Evolutionary conservation across 92 coral and sea anemone species (phyloP).

Genomic region (Virgularia gustaviana): DNA sequence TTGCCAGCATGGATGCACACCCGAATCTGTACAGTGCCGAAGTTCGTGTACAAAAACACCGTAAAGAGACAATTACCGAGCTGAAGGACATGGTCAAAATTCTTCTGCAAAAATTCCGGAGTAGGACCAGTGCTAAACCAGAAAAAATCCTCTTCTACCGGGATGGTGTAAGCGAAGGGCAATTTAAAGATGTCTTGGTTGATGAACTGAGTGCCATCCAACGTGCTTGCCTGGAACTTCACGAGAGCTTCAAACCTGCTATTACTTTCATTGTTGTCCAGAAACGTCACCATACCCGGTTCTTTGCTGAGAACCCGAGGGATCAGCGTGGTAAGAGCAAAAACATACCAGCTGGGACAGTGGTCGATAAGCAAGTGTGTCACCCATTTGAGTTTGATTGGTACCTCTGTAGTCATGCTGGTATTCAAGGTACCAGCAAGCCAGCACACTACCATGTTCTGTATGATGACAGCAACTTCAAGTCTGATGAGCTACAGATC

Average conservation of each 20-base stretch:
- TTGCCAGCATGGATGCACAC: conserved; percentile 97
- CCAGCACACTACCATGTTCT: conserved; percentile 92
- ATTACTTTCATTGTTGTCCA: conserved; percentile 89
- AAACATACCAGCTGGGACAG: conserved; percentile 87
- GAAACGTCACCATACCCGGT: conserved; percentile 86
- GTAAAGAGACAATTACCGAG: conserved; percentile 89
- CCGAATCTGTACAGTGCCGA: conserved; percentile 94
- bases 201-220: conserved; percentile 83
- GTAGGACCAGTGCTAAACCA: conserved; percentile 61
- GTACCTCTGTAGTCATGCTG: conserved; percentile 88
- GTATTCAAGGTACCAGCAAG: conserved; percentile 96
- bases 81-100: conserved; percentile 91
- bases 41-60: conserved; percentile 87
- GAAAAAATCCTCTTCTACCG: conserved; percentile 80
- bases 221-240: conserved; percentile 81
- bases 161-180: conserved; percentile 97
- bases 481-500: conserved; percentile 71
- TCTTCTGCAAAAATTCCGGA: conserved; percentile 74
- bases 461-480: conserved; percentile 80
- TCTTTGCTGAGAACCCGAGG: conserved; percentile 60
- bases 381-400: conserved; percentile 92
- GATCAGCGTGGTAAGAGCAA: conserved; percentile 70
- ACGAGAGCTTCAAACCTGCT: conserved; percentile 63
- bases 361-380: conserved; percentile 71
- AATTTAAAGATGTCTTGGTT: conserved; percentile 69